phyloP scores from a whole-genome alignment of 2,113 vertebrate species.

The Lonchura striata region DNA sequence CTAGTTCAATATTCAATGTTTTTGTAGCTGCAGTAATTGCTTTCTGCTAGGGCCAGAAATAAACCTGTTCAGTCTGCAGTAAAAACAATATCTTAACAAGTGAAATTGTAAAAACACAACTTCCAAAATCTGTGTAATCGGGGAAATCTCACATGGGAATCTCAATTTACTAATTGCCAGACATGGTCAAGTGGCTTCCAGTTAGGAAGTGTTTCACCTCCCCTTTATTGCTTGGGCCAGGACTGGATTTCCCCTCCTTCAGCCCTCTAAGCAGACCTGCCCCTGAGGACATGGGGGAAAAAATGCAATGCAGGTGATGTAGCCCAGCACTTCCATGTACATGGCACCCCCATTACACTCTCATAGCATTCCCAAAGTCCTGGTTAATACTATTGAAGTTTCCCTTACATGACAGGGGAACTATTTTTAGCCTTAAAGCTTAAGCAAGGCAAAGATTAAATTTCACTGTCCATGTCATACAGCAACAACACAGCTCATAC shows the following conservation, averaged over 20 bases:
- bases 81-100: background rate
- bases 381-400: background rate
- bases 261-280: background rate
- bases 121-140: background rate
- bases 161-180: background rate
- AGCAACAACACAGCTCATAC: background rate
- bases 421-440: background rate
- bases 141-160: background rate
- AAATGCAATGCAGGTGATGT: background rate
- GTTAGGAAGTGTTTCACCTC: background rate
- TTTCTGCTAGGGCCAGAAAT: slow-evolving; percentile 43
- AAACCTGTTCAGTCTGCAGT: slow-evolving; percentile 28
- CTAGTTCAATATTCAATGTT: background rate
- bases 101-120: background rate
- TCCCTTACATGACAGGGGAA: background rate
- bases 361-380: background rate
- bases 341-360: background rate
- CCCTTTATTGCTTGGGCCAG: background rate
- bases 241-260: background rate
- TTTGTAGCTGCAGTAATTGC: slow-evolving; percentile 32
- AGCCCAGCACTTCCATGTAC: background rate
- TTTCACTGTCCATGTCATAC: background rate
- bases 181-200: background rate
- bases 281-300: background rate
- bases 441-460: background rate